phyloP scores from a whole-genome alignment of 2,113 vertebrate species.

The Leptodactylus fuscus region DNA sequence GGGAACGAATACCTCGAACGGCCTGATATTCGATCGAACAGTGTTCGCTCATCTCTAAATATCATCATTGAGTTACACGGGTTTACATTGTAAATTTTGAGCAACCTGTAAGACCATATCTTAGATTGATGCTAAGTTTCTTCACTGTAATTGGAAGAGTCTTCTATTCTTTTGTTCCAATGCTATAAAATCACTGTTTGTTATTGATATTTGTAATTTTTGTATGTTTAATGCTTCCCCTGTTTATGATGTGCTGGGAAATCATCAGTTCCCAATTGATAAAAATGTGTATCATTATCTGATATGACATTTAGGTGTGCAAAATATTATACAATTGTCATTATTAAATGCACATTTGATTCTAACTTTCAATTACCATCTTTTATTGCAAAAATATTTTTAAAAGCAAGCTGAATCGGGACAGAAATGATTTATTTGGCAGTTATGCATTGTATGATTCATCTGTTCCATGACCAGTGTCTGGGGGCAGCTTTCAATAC shows the following conservation, averaged over 20 bases:
- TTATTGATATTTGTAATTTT: too few species aligned
- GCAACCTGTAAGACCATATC: too few species aligned
- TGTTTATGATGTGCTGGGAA: too few species aligned
- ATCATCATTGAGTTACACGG: too few species aligned
- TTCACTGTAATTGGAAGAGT: too few species aligned
- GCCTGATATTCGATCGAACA: too few species aligned
- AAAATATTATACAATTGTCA: not conserved
- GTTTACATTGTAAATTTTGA: too few species aligned
- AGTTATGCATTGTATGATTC: conserved; percentile 44
- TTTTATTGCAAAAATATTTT: not conserved
- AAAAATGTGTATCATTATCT: not conserved
- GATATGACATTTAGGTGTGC: not conserved
- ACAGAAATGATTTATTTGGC: conserved; percentile 35
- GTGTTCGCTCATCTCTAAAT: too few species aligned
- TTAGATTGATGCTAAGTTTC: too few species aligned
- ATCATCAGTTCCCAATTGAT: not conserved
- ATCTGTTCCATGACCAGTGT: conserved; percentile 51
- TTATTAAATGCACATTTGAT: not conserved
- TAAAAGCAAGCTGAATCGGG: not conserved
- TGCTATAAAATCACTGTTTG: too few species aligned
- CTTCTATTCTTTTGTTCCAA: not conserved
- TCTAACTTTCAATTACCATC: not conserved
- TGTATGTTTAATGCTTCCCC: too few species aligned
- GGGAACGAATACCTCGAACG: too few species aligned
- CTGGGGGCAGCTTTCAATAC: conserved; percentile 29